These are phyloP conservation scores for Agriopis aurantiaria DNA, from an alignment of 2,888 invertebrate species.

Conservation along the genomic window DNA sequence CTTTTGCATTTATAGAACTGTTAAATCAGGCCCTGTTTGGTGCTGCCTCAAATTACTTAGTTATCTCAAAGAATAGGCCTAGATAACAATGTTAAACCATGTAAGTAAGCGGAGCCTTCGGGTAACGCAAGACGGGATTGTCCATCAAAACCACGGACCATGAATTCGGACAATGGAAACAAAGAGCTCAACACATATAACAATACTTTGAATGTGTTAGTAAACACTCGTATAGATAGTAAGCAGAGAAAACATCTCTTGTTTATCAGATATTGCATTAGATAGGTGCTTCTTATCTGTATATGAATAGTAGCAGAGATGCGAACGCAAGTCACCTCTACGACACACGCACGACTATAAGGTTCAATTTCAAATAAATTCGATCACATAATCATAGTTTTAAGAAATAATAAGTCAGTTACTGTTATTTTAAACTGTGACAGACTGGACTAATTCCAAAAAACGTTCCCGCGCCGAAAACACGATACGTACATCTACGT, in stretches of 20 bases:
- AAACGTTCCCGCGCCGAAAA: slow-evolving; percentile 3
- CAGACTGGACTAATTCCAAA: slow-evolving; percentile 11
- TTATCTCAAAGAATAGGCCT: slow-evolving; percentile 18
- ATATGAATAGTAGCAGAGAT: slow-evolving; percentile 7
- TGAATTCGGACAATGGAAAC: slow-evolving; percentile 39
- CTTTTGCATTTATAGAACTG: not conserved
- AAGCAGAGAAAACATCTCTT: slow-evolving; percentile 28
- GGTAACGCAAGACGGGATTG: slow-evolving; percentile 36
- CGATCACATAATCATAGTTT: not conserved
- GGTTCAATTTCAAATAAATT: not conserved
- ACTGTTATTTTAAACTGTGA: slow-evolving; percentile 7
- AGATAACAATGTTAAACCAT: slow-evolving; percentile 29
- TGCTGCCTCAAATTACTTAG: slow-evolving; percentile 14
- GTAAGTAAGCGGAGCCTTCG: slow-evolving; percentile 30
- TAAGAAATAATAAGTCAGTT: not conserved
- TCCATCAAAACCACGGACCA: slow-evolving; percentile 37
- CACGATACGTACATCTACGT: not conserved
- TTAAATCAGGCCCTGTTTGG: not conserved
- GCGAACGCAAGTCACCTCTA: slow-evolving; percentile 6
- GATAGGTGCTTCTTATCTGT: slow-evolving; percentile 18
- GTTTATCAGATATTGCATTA: slow-evolving; percentile 29
- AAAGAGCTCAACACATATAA: slow-evolving; percentile 30
- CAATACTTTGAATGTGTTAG: slow-evolving; percentile 26
- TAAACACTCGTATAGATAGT: slow-evolving; percentile 26
- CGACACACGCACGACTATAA: not conserved